These are phyloP conservation scores for Saccopteryx bilineata DNA, from an alignment of 2,113 vertebrate genomes.

Conservation along the genomic window DNA sequence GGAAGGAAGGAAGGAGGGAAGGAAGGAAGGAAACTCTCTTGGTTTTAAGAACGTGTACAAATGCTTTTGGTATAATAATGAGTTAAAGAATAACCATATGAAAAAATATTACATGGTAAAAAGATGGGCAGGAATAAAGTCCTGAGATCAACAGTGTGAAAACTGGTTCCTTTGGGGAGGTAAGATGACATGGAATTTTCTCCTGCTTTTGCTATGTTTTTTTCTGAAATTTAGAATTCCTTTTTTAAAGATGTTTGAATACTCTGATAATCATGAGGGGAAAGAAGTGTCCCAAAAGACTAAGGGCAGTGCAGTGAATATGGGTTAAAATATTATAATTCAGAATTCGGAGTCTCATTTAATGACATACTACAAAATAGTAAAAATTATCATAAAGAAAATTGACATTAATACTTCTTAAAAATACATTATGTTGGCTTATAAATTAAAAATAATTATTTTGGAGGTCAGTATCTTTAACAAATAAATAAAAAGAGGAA, in stretches of 20 bases:
- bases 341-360: not conserved
- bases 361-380: not conserved
- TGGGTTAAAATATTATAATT: not conserved
- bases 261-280: not conserved
- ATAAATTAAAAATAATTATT: not conserved
- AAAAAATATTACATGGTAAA: not conserved
- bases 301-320: not conserved
- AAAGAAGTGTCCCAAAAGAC: not conserved
- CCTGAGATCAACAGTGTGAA: not conserved
- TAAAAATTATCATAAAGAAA: not conserved
- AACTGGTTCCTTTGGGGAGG: not conserved
- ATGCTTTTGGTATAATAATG: not conserved
- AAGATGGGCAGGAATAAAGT: not conserved
- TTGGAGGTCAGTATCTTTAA: not conserved
- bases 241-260: not conserved
- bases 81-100: conserved; percentile 1
- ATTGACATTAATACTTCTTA: not conserved
- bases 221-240: not conserved
- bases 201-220: not conserved
- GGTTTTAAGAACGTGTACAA: not conserved
- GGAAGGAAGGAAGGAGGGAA: too few species aligned
- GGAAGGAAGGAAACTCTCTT: not conserved
- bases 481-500: not conserved
- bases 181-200: not conserved
- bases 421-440: not conserved